These are phyloP conservation scores for Strix aluco DNA, from an alignment of 2,113 vertebrate species.

Conservation along the genomic window DNA sequence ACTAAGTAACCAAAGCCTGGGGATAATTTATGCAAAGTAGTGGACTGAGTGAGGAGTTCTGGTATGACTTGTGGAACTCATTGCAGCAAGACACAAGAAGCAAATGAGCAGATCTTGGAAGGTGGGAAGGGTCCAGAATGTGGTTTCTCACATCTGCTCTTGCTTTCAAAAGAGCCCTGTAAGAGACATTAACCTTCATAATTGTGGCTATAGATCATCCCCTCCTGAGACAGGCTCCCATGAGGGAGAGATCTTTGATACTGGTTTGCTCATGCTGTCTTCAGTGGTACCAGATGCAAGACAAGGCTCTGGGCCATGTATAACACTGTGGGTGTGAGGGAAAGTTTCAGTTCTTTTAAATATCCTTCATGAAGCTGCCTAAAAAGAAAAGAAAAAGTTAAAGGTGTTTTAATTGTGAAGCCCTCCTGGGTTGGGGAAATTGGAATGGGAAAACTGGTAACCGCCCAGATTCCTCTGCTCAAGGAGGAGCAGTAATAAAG, in stretches of 20 bases:
- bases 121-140: neutral
- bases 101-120: neutral
- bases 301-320: neutral
- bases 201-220: neutral
- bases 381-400: neutral
- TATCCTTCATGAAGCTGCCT: neutral
- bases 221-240: neutral
- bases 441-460: neutral
- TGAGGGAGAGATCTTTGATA: fast-evolving
- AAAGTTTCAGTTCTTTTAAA: neutral
- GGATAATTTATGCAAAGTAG: neutral
- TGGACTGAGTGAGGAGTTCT: neutral
- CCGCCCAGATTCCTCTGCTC: neutral
- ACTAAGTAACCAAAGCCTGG: neutral
- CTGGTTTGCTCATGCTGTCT: neutral
- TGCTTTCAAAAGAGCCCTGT: neutral
- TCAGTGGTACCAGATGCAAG: neutral
- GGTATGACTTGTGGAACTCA: neutral
- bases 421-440: neutral
- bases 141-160: neutral
- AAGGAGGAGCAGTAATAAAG: neutral
- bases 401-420: neutral
- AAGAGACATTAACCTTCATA: neutral
- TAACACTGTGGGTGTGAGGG: neutral
- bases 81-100: neutral